Evolutionary conservation across 2,888 invertebrate genomes (phyloP), one percentile per base, ranked within the genome.

Genomic region (Acanthosoma haemorrhoidale): DNA sequence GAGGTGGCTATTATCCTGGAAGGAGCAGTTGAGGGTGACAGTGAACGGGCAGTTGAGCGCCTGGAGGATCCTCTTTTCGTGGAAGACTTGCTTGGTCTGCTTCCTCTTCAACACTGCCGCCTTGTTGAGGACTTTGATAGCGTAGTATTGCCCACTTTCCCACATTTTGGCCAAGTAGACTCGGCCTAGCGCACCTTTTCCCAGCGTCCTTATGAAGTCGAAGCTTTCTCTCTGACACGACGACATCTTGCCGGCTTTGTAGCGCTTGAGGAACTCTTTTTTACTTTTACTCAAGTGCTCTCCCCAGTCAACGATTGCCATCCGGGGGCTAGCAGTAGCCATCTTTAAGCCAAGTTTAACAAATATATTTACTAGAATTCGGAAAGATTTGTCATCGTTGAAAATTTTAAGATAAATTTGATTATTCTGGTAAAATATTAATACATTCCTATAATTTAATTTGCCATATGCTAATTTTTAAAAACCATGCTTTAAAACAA

Each of bases 31-130:
- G 85, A 96, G 86, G 72, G 85, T 84, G 69, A 97, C 89, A n/a
- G 94, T 83, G 81, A 96, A 96, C 2, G 96, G 95, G 82, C 94
- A 96, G 73, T 85, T 85, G 73, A 96, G 86, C 15, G 92, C 87
- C 80, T 92, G 89, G 73, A 98, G 84, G 75, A 97, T 91, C 74
- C 87, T 86, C 79, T 95, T 96, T 81, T 98, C 98, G 25, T 70
- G 70, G 68, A 68, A 61, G 18, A 67, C 57, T 31, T 72, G 72
- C 34, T 72, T 64, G 4, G 63, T 57, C 29, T 72, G 72, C 31
- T 72, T 70, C 6, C 64, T 51, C 57, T 59, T 70, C 16, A 72
- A 41, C 3, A 72, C 59, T 57, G 57, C 29, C 9, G 39, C 34
- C 39, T 72, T 72, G 9, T 70, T 61, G 25, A 72, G 61, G 5